These are phyloP conservation scores for Steatornis caripensis DNA, from an alignment of 2,113 vertebrate genomes.

Conservation along the genomic window DNA sequence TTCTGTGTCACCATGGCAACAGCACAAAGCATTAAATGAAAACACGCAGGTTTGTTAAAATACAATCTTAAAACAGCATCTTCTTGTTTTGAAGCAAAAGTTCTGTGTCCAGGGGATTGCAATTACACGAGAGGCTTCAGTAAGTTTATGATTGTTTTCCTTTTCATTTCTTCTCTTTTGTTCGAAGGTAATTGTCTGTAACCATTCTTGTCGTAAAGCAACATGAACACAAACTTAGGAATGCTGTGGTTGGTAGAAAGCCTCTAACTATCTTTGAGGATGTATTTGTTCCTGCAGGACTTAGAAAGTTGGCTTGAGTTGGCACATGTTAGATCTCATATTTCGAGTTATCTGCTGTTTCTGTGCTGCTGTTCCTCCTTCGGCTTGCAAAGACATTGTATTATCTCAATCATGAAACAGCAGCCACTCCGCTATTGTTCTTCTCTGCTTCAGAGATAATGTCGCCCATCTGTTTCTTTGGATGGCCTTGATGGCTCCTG, in stretches of 20 bases:
- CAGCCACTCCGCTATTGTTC: background rate
- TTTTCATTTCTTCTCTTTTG: background rate
- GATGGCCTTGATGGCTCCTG: background rate
- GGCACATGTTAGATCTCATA: background rate
- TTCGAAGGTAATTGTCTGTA: background rate
- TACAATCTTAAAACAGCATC: background rate
- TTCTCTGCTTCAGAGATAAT: background rate
- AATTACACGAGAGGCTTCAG: background rate
- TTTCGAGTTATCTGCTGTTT: background rate
- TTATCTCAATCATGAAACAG: background rate
- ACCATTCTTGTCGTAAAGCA: background rate
- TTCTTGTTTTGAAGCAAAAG: background rate
- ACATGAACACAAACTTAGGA: background rate
- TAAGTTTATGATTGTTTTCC: background rate
- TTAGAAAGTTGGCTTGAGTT: background rate
- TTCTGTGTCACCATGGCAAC: constrained; percentile 83
- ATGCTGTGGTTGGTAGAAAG: background rate
- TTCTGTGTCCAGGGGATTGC: background rate
- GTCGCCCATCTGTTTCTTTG: background rate
- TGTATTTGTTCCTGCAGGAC: background rate
- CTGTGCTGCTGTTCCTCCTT: background rate
- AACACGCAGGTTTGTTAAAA: constrained; percentile 78
- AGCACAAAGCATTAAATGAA: constrained; percentile 81
- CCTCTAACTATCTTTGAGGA: background rate
- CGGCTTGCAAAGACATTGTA: background rate